Base-by-base conservation (phyloP, 2,797 vertebrate species). In the Sorex maritimensis region DNA sequence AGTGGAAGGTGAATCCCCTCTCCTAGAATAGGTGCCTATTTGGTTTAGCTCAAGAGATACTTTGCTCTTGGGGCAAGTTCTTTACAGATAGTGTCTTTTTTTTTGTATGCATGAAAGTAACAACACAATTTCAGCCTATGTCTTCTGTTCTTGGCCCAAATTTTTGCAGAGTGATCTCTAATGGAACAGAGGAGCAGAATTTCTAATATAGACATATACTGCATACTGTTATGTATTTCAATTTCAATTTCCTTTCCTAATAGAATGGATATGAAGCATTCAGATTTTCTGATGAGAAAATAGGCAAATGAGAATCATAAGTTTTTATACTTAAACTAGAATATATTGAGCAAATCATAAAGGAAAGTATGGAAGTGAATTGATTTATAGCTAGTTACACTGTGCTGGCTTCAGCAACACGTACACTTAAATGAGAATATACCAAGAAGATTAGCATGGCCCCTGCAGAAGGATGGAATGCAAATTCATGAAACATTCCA, bases 11-110 rank as follows among this genome's bases (percentile, higher is more conserved):
- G 13, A 96, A 89, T 87, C 55, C 72, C 71, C 41, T 94, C 38
- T 94, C 38, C 23, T 68, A 26, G 6, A 88, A 19, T 84, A 96
- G 58, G 92, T 83, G 81, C 46, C 79, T 90, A 83, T 93, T 95
- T 94, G 92, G 30, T 91, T 93, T 90, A 63, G 74, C 61, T 92
- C 38, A 92, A 95, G 75, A 94, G 71, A 21, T 92, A 78, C 89
- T 97, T 96, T 90, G 85, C 72, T 91, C 65, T 92, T 88, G 72
- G 67, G 73, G 41, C 7, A 85, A 71, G 41, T 68, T 88, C 44
- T 92, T 92, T 94, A 93, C 71, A 90, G 79, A 30, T 68, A 44
- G 58, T 90, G 19, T 10, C 71, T 92, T 93, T 61, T 73, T 77
- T 73, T 77, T 77, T 93, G 75, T 93, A 71, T 86, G 78, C 26